These are phyloP conservation scores for Peromyscus melanophrys DNA, from an alignment of 2,797 vertebrate genomes.

Conservation along the genomic window DNA sequence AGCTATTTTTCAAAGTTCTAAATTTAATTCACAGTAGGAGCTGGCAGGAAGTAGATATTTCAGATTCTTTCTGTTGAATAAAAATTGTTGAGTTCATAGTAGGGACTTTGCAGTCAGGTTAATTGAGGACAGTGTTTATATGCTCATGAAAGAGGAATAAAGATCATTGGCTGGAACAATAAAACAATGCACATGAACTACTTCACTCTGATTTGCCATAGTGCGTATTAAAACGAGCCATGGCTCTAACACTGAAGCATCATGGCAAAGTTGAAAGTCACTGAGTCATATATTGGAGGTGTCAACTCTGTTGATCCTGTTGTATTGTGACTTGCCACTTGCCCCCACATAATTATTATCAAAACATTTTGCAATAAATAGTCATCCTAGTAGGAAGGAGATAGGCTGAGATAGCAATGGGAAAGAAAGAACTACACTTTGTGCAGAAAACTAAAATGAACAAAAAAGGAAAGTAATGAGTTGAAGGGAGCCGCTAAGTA, in stretches of 20 bases:
- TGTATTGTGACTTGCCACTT: not conserved
- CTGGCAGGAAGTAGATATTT: not conserved
- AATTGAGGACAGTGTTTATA: not conserved
- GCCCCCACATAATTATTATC: not conserved
- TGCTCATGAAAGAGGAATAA: conserved; percentile 37
- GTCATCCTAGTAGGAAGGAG: not conserved
- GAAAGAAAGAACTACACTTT: not conserved
- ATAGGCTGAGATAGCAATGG: not conserved
- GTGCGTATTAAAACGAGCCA: not conserved
- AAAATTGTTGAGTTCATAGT: not conserved
- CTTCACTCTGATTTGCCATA: not conserved
- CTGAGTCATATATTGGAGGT: not conserved
- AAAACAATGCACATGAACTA: not conserved
- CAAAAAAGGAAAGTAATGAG: conserved; percentile 47
- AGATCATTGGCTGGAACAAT: not conserved
- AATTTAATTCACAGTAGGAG: conserved; percentile 56
- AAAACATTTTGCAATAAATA: conserved; percentile 12
- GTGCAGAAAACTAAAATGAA: conserved; percentile 54
- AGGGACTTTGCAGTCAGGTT: not conserved
- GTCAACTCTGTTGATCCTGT: not conserved
- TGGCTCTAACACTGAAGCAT: not conserved
- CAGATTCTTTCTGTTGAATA: not conserved
- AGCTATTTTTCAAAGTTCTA: conserved; percentile 1
- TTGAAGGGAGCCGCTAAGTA: conserved; percentile 74
- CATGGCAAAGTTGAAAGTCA: not conserved